Evolutionary conservation across 2,797 vertebrate species (phyloP).

Genomic region (Arrhamphus sclerolepis): DNA sequence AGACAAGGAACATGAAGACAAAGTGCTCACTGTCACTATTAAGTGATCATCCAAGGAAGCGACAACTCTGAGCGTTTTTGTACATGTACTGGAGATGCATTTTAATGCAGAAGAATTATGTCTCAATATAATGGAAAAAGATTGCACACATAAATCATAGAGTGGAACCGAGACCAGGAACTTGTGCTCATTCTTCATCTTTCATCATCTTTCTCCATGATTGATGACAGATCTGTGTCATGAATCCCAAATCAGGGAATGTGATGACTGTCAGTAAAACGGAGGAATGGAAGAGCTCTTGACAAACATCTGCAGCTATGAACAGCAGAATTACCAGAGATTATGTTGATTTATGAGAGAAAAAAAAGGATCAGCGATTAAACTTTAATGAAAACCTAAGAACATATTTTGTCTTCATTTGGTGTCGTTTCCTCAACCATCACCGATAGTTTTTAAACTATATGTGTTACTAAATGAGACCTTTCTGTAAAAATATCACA

Average conservation of each 20-base stretch:
- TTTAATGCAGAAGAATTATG: constrained; percentile 11
- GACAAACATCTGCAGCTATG: background rate
- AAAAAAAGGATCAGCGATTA: too few relatives aligned
- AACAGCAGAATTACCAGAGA: background rate
- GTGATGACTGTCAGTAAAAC: constrained; percentile 9
- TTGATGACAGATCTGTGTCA: constrained; percentile 9
- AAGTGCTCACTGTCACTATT: constrained; percentile 30
- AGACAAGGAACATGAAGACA: constrained; percentile 12
- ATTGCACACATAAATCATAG: constrained; percentile 1
- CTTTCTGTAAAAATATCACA: too few relatives aligned
- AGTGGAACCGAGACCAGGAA: background rate
- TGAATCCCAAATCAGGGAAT: background rate
- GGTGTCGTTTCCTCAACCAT: too few relatives aligned
- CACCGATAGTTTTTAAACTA: too few relatives aligned
- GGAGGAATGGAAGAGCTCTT: background rate
- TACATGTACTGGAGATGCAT: background rate
- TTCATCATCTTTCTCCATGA: background rate
- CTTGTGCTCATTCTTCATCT: background rate
- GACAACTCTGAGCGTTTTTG: background rate
- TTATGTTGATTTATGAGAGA: too few relatives aligned
- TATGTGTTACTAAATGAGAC: too few relatives aligned
- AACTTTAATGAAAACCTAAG: too few relatives aligned
- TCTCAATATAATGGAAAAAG: constrained; percentile 9
- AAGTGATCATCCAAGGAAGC: constrained; percentile 25
- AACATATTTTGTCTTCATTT: too few relatives aligned